Evolutionary conservation across 2,888 invertebrate species (phyloP), one percentile per base, ranked within the genome.

Genomic region (Sphecodes monilicornis): DNA sequence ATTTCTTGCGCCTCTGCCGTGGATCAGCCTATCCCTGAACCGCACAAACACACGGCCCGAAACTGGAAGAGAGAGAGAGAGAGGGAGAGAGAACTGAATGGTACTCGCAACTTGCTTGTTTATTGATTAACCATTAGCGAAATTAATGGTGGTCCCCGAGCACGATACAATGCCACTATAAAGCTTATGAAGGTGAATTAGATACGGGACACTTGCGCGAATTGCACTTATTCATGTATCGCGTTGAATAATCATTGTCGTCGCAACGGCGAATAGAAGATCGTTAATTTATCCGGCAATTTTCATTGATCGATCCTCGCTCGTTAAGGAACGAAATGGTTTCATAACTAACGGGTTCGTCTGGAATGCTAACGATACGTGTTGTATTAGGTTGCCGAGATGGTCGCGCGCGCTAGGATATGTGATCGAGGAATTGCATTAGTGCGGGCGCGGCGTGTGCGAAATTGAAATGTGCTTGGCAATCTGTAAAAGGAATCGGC

Each of bases 61-160:
- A 71, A 60, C 39, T 73, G 36, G 73, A 36, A 32, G 39, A n/a
- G 26, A 26, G 57, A 57, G 5, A 57, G 54, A 50, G n/a, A 54
- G n/a, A 29, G 26, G 11, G 57, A 57, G 13, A 29, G 29, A 60
- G 60, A 60, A 36, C 68, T 60, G 77, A 80, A 78, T 70, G 68
- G 76, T 84, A 80, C 79, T 80, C 85, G 87, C 88, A 87, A 90
- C 88, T 87, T 84, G 91, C 92, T 91, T 90, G 92, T 90, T 87
- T 93, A 93, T 94, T 91, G 93, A 93, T 93, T 93, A 93, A 91
- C 93, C 92, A 93, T 93, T 94, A 93, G 91, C 89, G 87, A 93
- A 93, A 94, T 93, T 93, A 93, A 93, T 92, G 91, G 91, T 87
- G 84, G 87, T 83, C 84, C 90, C 87, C 86, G 90, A 88, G 90